Conservation (phyloP, 1,140 invertebrate species). For the Heliconius eleuchia region DNA sequence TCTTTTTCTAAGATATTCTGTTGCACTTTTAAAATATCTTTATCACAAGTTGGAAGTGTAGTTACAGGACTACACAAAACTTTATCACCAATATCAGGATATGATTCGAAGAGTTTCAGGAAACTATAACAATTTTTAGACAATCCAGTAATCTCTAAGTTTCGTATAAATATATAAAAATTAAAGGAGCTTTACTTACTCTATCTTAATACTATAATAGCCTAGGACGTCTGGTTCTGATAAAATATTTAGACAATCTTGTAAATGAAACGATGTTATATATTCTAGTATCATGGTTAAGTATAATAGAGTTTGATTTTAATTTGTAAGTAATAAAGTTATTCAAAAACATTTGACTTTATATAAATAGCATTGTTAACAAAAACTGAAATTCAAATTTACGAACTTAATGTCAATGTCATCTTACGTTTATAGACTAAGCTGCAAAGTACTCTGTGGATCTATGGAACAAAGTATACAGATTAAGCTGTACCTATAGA, state of each 20-base stretch:
- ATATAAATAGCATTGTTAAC: background rate
- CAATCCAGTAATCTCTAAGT: background rate
- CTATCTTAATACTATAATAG: slow-evolving; percentile 73
- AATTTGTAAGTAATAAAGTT: too few species aligned
- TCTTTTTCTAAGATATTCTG: slow-evolving; percentile 78
- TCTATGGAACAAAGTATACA: too few species aligned
- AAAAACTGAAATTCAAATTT: too few species aligned
- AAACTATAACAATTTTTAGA: slow-evolving; percentile 59
- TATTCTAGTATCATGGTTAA: slow-evolving; percentile 64
- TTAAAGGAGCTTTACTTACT: slow-evolving; percentile 58
- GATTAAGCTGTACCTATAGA: too few species aligned
- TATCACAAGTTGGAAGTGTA: slow-evolving; percentile 83
- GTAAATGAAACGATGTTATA: slow-evolving; percentile 64
- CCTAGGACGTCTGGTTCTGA: slow-evolving; percentile 59
- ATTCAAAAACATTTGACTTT: background rate
- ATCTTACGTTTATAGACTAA: too few species aligned
- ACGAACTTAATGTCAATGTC: too few species aligned
- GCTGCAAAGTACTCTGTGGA: too few species aligned
- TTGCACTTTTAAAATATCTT: slow-evolving; percentile 83
- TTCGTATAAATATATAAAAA: background rate
- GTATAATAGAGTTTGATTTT: too few species aligned
- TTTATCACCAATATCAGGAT: slow-evolving; percentile 74
- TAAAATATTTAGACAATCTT: slow-evolving; percentile 69
- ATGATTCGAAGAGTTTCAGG: slow-evolving; percentile 75
- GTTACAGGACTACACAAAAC: slow-evolving; percentile 71